Percentiles rank a stretch among this genome's conserved stretches.
Evolutionary conservation across 2,888 invertebrate species (phyloP).

Genomic region (Brachylomia viminalis): DNA sequence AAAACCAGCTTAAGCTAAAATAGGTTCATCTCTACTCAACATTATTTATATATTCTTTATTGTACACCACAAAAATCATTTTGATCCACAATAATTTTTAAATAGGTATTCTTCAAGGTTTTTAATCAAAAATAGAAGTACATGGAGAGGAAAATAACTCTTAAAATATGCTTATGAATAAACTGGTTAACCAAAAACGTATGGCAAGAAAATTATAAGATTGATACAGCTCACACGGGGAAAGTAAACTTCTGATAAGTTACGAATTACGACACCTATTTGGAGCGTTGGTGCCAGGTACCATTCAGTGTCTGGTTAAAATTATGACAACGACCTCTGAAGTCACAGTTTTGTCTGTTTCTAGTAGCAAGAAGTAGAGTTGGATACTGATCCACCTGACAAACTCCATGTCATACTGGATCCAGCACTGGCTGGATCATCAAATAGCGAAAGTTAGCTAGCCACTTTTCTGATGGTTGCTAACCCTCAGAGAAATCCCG

Average conservation of each 20-base stretch:
- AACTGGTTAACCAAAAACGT: slow-evolving; percentile 19
- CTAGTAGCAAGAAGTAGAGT: background rate
- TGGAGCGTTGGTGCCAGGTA: slow-evolving; percentile 32
- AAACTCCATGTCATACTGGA: too few species aligned
- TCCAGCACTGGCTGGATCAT: background rate
- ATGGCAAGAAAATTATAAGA: slow-evolving; percentile 17
- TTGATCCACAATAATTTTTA: background rate
- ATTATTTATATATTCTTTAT: too few species aligned
- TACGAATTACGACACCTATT: slow-evolving; percentile 29
- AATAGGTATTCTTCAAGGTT: background rate
- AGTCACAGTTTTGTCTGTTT: background rate
- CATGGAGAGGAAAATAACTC: background rate
- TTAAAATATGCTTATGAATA: background rate
- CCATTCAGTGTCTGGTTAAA: slow-evolving; percentile 1
- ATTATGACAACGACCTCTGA: background rate
- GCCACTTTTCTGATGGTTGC: slow-evolving; percentile 1
- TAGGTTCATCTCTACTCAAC: background rate
- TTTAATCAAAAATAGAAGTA: background rate
- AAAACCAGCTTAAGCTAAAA: slow-evolving; percentile 3
- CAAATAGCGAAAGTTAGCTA: background rate
- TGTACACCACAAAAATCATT: too few species aligned
- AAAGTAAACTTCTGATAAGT: slow-evolving; percentile 30
- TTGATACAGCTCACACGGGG: slow-evolving; percentile 17
- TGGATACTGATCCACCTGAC: too few species aligned
- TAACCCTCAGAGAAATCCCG: background rate